A percentile compares a stretch with the other conserved stretches of the same genome.
Conservation (phyloP, 2,797 vertebrate genomes). For the Toxotes lorentzi region DNA sequence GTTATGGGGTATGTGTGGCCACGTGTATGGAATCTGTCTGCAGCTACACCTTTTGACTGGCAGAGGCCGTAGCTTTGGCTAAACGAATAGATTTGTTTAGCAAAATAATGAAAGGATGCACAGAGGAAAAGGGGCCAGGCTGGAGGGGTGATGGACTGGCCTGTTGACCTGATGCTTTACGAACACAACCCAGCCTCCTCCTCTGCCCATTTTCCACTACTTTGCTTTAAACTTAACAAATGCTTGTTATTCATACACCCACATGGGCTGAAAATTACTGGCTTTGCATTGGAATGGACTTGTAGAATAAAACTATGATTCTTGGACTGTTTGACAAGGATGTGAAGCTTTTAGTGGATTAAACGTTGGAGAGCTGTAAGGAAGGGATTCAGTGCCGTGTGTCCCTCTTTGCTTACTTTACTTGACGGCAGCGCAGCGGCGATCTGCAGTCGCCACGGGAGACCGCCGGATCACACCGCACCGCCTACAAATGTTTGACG, state of each 20-base stretch:
- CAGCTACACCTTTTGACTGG: slow-evolving; percentile 57
- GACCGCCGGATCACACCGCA: slow-evolving; percentile 46
- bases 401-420: slow-evolving; percentile 70
- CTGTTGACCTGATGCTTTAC: slow-evolving; percentile 40
- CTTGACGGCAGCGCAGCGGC: slow-evolving; percentile 71
- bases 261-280: slow-evolving; percentile 20
- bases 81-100: slow-evolving; percentile 25
- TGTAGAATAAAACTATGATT: slow-evolving; percentile 47
- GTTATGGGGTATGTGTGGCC: slow-evolving; percentile 35
- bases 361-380: slow-evolving; percentile 42
- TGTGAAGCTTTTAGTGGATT: slow-evolving; percentile 62
- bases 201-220: slow-evolving; percentile 47
- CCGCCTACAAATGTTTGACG: slow-evolving; percentile 68
- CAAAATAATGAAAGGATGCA: slow-evolving; percentile 36
- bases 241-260: slow-evolving; percentile 22
- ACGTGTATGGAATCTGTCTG: slow-evolving; percentile 33
- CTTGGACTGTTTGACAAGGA: slow-evolving; percentile 66
- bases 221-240: slow-evolving; percentile 34
- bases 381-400: slow-evolving; percentile 52
- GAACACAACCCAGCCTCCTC: slow-evolving; percentile 24
- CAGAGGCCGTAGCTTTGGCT: slow-evolving; percentile 56
- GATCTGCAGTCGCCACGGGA: slow-evolving; percentile 45
- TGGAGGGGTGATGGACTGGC: slow-evolving; percentile 11
- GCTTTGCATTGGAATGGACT: slow-evolving; percentile 41
- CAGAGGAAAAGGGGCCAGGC: slow-evolving; percentile 35